Evolutionary conservation across 2,888 invertebrate genomes (phyloP), one percentile per base, ranked within the genome.

Genomic region (Petrolisthes manimaculis): DNA sequence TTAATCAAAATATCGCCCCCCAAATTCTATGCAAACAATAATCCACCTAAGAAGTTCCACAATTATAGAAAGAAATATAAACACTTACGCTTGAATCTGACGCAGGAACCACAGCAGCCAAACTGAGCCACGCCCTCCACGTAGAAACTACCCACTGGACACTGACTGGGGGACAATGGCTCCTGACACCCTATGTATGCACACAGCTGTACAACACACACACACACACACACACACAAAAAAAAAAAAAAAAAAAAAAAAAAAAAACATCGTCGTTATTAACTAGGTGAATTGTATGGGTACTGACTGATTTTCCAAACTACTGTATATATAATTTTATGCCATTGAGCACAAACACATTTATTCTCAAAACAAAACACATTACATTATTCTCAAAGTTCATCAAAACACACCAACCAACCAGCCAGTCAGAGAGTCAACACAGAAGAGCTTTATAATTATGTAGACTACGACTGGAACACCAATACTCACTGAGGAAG

Each of bases 61-160:
- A 67, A 67, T 67, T 67, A 67, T 67, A 18, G 12, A 14, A 12
- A 14, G 12, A 14, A 18, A 67, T 3, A 56, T 37, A 77, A 14
- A 2, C 55, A 21, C 55, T 82, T 77, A 83, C 86, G 78, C 54
- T 75, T 80, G 84, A 89, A 90, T 14, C 51, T 51, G 71, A 88
- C 90, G 56, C 88, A 89, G n/a, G 82, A 82, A 4, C 89, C 89
- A 61, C 90, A 90, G 51, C 79, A 82, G 54, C 88, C 90, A 18
- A 82, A 86, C 79, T 86, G 56, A 55, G 79, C 84, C 54, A 71
- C 82, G 14, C 77, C 81, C 0, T 61, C 84, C 74, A 84, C 21
- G 61, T 81, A 89, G 21, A 69, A 37, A 4, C 83, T 86, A 67
- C 81, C 81, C 37, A 61, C 37, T 5, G 80, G 81, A 61, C 86